phyloP scores from a whole-genome alignment of 1,140 invertebrate genomes.

The Eubasilissa regina region DNA sequence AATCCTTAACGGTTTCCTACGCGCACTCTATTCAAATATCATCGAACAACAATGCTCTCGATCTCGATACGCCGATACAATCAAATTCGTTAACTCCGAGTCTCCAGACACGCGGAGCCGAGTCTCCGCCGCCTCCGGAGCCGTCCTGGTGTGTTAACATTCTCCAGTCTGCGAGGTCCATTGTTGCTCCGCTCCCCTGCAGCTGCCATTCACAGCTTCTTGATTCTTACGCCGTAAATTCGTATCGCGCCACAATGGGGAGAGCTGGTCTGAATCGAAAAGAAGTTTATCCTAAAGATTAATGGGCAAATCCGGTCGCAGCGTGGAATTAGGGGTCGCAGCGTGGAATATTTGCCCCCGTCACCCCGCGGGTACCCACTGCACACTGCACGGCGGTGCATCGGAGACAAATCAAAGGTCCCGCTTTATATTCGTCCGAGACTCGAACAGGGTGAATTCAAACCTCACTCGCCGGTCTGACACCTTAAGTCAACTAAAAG shows the following conservation, averaged over 20 bases:
- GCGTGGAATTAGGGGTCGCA: conserved; percentile 37
- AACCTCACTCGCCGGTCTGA: not conserved
- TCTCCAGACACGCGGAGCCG: not conserved
- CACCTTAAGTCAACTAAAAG: no score
- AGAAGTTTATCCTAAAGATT: conserved; percentile 55
- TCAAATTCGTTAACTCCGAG: conserved; percentile 38
- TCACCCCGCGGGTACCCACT: conserved; percentile 29
- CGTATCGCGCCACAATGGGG: conserved; percentile 13
- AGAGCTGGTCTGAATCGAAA: conserved; percentile 49
- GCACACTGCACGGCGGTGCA: conserved; percentile 16
- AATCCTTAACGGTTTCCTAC: conserved; percentile 34
- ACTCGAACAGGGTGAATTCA: conserved; percentile 20
- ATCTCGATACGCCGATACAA: conserved; percentile 41
- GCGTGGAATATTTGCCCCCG: not conserved
- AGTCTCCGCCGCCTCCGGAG: conserved; percentile 26
- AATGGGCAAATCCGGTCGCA: conserved; percentile 50
- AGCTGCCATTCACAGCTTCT: conserved; percentile 48
- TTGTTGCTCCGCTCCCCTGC: conserved; percentile 45
- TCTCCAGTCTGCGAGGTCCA: conserved; percentile 49
- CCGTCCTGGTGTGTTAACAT: conserved; percentile 38
- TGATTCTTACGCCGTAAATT: conserved; percentile 38
- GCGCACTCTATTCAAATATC: conserved; percentile 31
- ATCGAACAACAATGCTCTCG: conserved; percentile 26
- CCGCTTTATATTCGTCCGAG: conserved; percentile 24
- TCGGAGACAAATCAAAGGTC: not conserved